Base-by-base conservation (phyloP, 2,113 vertebrate species). In the Micronycteris hirsuta region DNA sequence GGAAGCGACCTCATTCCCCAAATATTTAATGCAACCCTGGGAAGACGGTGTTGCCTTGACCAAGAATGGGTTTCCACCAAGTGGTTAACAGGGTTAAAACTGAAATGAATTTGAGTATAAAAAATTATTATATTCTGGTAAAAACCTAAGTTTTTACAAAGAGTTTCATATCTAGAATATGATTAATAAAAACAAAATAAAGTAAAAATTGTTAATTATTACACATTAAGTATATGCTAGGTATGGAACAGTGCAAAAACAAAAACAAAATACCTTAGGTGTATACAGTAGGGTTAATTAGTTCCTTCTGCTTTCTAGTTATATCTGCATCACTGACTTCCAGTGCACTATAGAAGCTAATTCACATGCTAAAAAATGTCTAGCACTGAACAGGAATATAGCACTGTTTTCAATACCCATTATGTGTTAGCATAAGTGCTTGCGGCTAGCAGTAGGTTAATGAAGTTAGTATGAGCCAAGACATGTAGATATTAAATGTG, bases 401-500 rank as follows among this genome's bases (percentile, higher is more conserved):
- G 63, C 45, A 89, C 22, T 12, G 31, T 82, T 95, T 71, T 45
- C 56, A 82, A 8, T 89, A 63, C 14, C 90, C 67, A 33, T 88
- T 16, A 89, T 54, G 80, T 71, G 19, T 80, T 94, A 76, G 7
- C 0, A 65, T 87, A 65, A 73, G 26, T n/a, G 14, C 17, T 92
- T 76, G 65, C 91, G 13, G 52, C 7, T 76, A 58, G 22, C 77
- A 83, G 31, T 78, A 58, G 14, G 63, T 36, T 95, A 89, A 77
- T 87, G 2, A 96, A 84, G 71, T 94, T 92, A 85, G 58, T 73
- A 86, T 90, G 80, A 85, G 76, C 41, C 63, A 89, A 92, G 67
- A 65, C 73, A 89, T 85, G 13, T n/a, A 90, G 20, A 47, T 93
- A 86, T 54, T 89, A 93, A 94, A 90, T 93, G 26, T 89, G 83